These are phyloP conservation scores for Ochlodes sylvanus DNA, from an alignment of 2,888 invertebrate genomes.

Conservation along the genomic window DNA sequence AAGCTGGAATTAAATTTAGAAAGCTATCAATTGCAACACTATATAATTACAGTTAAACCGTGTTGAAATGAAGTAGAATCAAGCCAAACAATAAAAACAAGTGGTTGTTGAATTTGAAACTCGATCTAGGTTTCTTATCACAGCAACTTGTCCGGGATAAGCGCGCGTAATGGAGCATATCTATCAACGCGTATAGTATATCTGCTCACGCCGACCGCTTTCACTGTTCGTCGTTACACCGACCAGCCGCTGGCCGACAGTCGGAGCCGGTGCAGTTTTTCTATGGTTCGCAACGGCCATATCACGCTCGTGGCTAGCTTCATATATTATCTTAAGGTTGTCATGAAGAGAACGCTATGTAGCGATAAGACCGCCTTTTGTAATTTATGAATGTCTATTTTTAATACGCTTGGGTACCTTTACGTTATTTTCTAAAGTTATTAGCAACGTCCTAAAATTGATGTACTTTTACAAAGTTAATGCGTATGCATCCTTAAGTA, in stretches of 20 bases:
- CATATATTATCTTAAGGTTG: no score
- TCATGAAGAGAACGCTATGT: no score
- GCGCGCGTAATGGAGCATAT: constrained; percentile 43
- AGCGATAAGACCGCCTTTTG: no score
- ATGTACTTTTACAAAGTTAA: no score
- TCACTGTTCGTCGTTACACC: constrained; percentile 53
- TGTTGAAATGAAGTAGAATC: neutral
- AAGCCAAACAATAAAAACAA: constrained; percentile 19
- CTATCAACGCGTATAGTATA: constrained; percentile 47
- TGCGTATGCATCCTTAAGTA: no score
- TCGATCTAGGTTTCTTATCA: constrained; percentile 24
- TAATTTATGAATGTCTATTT: no score
- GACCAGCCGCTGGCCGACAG: neutral
- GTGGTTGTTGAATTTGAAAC: constrained; percentile 15
- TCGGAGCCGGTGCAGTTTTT: constrained; percentile 51
- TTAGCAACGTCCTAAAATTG: no score
- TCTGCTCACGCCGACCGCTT: constrained; percentile 50
- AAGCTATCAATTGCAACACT: neutral
- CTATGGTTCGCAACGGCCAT: constrained; percentile 40
- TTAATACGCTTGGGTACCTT: no score
- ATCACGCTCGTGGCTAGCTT: no score
- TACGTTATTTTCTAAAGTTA: no score
- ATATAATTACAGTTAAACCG: neutral
- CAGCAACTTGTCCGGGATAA: constrained; percentile 29
- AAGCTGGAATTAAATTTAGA: neutral